phyloP scores from a whole-genome alignment of 2,113 vertebrate genomes.

The Lipotes vexillifer region DNA sequence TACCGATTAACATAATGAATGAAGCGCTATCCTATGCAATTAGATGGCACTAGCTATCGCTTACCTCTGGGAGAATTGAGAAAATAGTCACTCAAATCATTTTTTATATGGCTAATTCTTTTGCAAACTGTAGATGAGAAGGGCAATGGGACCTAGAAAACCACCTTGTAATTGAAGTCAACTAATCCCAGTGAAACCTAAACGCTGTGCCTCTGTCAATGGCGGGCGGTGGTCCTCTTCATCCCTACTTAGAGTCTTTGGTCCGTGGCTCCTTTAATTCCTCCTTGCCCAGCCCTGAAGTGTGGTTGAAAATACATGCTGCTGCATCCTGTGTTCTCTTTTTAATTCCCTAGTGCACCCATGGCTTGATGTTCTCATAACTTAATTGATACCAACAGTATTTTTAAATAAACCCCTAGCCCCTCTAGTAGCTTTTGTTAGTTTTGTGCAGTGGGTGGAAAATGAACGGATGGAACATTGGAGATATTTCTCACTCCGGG shows the following conservation, averaged over 20 bases:
- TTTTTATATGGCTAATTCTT: neutral
- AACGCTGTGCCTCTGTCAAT: neutral
- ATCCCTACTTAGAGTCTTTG: neutral
- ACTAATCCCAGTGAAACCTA: neutral
- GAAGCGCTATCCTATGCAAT: neutral
- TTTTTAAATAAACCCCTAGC: neutral
- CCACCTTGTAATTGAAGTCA: neutral
- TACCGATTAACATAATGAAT: neutral
- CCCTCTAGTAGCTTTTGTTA: neutral
- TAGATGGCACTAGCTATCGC: neutral
- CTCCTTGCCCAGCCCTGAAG: neutral
- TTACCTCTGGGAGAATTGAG: neutral
- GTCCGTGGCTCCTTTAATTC: neutral
- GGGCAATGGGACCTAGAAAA: neutral
- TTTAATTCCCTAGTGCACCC: neutral
- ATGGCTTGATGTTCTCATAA: neutral
- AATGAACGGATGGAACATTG: neutral
- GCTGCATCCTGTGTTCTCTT: neutral
- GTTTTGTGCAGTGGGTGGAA: neutral
- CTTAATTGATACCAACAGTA: neutral
- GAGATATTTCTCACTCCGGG: neutral
- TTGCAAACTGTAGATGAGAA: neutral
- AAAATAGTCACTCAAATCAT: neutral
- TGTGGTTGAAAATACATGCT: neutral
- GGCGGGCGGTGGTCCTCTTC: neutral